A percentile compares a stretch with the other conserved stretches of the same genome.
Conservation (phyloP, 2,888 invertebrate genomes). For the Eupithecia pulchellata region DNA sequence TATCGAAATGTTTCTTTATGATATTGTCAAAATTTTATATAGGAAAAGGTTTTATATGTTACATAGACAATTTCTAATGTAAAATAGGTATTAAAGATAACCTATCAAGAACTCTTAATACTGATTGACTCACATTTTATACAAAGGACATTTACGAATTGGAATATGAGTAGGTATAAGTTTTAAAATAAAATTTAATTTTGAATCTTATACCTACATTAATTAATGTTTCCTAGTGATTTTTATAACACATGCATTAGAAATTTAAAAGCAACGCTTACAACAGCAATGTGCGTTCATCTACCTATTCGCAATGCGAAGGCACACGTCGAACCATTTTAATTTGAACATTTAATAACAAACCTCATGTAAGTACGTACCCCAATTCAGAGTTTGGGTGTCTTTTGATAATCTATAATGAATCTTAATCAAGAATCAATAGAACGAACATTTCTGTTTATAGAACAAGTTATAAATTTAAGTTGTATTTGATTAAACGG, state of each 20-base stretch:
- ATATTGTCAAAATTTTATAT: background rate
- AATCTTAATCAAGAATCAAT: background rate
- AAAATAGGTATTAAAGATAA: too few species aligned
- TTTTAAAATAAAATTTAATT: background rate
- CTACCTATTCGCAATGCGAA: conserved; percentile 47
- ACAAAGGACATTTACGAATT: background rate
- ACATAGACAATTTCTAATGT: background rate
- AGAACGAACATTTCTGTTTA: background rate
- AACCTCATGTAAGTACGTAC: conserved; percentile 14
- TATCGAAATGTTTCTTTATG: background rate
- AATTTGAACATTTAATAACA: conserved; percentile 43
- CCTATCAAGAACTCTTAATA: background rate
- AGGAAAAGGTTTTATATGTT: background rate
- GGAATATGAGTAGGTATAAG: too few species aligned
- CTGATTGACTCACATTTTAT: conserved; percentile 1
- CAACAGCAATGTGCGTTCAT: conserved; percentile 34
- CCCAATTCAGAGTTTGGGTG: background rate
- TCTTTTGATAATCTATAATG: conserved; percentile 11
- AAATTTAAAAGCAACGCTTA: conserved; percentile 4
- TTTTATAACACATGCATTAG: background rate
- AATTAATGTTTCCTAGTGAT: background rate
- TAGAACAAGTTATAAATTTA: background rate
- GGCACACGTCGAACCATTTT: conserved; percentile 60
- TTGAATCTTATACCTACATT: background rate
- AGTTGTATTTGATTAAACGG: background rate